Conservation (phyloP, 2,113 vertebrate species). For the Stegostoma tigrinum region DNA sequence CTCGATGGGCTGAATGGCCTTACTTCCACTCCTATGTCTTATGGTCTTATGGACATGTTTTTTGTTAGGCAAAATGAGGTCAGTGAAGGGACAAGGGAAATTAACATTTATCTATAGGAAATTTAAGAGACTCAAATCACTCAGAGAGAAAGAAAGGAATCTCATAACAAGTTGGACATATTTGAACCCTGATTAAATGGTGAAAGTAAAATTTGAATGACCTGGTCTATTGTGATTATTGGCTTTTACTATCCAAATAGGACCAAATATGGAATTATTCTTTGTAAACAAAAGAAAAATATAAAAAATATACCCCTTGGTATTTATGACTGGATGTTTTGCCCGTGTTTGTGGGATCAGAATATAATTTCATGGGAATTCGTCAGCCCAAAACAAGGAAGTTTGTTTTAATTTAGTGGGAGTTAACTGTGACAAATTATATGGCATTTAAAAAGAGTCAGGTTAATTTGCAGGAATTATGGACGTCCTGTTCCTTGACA, state of each 20-base stretch:
- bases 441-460: background rate
- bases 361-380: background rate
- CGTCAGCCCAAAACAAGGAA: background rate
- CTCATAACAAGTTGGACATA: background rate
- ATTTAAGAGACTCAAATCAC: background rate
- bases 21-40: too few relatives aligned
- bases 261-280: background rate
- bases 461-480: conserved; percentile 25
- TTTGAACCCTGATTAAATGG: background rate
- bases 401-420: background rate
- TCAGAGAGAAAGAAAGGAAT: background rate
- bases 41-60: too few relatives aligned
- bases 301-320: background rate
- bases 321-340: background rate
- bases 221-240: background rate
- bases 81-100: background rate
- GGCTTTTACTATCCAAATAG: background rate
- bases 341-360: background rate
- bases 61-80: background rate
- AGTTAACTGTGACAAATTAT: background rate
- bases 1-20: too few relatives aligned
- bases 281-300: background rate
- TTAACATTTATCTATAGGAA: background rate
- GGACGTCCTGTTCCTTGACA: background rate
- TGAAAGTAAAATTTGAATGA: background rate